Evolutionary conservation across 2,113 vertebrate genomes (phyloP).

Genomic region (Scatophagus argus): DNA sequence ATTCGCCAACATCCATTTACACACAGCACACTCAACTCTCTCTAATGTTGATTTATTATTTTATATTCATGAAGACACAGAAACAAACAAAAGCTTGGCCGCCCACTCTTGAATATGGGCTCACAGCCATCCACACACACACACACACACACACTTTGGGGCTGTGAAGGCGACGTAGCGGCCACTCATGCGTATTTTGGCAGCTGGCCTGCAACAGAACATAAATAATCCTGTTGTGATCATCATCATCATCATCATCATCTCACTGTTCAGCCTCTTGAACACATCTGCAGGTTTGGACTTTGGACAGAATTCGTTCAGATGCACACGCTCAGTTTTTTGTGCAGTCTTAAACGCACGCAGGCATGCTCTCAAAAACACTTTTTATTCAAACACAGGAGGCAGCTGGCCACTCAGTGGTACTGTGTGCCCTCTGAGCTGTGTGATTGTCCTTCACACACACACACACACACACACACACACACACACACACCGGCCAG

Average conservation of each 20-base stretch:
- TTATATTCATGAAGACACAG: neutral
- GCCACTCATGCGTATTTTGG: slow-evolving; percentile 45
- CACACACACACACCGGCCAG: neutral
- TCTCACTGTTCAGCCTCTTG: slow-evolving; percentile 12
- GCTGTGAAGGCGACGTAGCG: neutral
- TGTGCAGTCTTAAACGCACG: neutral
- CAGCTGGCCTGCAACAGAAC: slow-evolving; percentile 13
- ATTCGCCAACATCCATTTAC: neutral
- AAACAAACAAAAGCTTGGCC: neutral
- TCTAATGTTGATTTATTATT: slow-evolving; percentile 1
- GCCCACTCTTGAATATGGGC: neutral
- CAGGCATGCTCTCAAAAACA: slow-evolving; percentile 6
- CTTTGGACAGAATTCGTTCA: neutral
- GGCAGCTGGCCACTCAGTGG: slow-evolving; percentile 48
- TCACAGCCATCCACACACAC: neutral
- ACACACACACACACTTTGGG: neutral
- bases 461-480: neutral
- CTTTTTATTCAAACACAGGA: slow-evolving; percentile 25
- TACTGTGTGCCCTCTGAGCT: slow-evolving; percentile 34
- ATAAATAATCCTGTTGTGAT: slow-evolving; percentile 47
- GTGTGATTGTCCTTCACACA: slow-evolving; percentile 25
- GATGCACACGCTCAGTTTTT: neutral
- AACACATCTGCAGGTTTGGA: slow-evolving; percentile 46
- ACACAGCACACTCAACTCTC: too few species aligned
- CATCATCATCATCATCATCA: slow-evolving; percentile 19